phyloP scores from a whole-genome alignment of 1,140 invertebrate genomes.

The Leptinotarsa defecta region DNA sequence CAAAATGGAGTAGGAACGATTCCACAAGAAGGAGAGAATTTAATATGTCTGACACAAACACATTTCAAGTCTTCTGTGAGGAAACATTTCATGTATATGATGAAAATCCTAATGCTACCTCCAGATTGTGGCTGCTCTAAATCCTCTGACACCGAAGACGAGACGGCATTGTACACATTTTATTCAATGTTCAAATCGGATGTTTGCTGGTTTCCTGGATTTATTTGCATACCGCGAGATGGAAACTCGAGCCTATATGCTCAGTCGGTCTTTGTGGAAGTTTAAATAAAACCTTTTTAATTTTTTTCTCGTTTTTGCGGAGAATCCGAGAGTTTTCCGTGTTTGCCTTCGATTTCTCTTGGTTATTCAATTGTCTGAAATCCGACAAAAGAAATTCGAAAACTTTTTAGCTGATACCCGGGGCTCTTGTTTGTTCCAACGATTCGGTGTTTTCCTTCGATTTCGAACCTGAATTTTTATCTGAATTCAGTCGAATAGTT shows the following conservation, averaged over 20 bases:
- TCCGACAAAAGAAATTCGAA: background rate
- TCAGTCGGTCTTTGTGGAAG: constrained; percentile 1
- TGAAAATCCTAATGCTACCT: too few relatives aligned
- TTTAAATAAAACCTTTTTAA: constrained; percentile 7
- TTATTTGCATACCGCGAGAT: background rate
- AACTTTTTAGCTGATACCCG: background rate
- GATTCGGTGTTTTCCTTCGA: too few relatives aligned
- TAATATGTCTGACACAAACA: too few relatives aligned
- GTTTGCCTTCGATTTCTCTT: background rate
- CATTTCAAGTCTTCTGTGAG: too few relatives aligned
- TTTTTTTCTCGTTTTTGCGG: constrained; percentile 5
- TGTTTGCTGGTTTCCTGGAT: background rate
- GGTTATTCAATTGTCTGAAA: background rate
- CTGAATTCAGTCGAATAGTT: too few relatives aligned
- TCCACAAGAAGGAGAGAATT: too few relatives aligned
- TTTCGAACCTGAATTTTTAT: too few relatives aligned
- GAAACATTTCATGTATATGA: too few relatives aligned
- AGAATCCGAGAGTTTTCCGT: constrained; percentile 1
- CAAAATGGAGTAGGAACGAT: too few relatives aligned
- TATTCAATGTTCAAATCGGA: constrained; percentile 1
- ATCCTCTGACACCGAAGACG: background rate
- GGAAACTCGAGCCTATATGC: constrained; percentile 1
- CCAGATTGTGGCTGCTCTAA: background rate
- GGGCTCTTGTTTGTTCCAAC: too few relatives aligned
- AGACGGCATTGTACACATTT: constrained; percentile 2